Evolutionary conservation across 1,140 invertebrate species (phyloP).

Genomic region (Bombus sibiricus): DNA sequence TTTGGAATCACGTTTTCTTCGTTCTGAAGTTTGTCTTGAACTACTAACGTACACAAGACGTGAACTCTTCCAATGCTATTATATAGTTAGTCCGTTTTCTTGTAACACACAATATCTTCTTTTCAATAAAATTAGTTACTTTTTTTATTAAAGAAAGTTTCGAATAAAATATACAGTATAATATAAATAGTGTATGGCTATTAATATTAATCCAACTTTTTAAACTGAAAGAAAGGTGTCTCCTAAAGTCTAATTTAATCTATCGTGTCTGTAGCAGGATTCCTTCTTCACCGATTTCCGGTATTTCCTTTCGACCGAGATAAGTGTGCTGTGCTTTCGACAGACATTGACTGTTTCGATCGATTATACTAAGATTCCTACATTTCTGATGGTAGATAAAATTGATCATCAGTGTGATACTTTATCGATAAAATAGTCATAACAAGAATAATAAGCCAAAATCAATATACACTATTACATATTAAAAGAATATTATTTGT

Average conservation of each 20-base stretch:
- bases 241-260: neutral
- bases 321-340: neutral
- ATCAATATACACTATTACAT: neutral
- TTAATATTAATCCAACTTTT: neutral
- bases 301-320: neutral
- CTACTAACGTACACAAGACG: neutral
- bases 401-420: neutral
- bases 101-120: neutral
- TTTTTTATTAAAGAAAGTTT: no score
- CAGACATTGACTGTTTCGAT: neutral
- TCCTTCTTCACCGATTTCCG: conserved; percentile 26
- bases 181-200: neutral
- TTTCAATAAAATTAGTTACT: neutral
- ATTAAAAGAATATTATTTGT: neutral
- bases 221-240: neutral
- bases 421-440: neutral
- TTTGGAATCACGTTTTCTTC: neutral
- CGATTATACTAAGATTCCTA: neutral
- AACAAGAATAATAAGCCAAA: neutral
- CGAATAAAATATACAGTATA: no score
- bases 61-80: neutral
- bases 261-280: neutral
- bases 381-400: neutral
- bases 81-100: neutral
- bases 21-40: conserved; percentile 20